phyloP scores from a whole-genome alignment of 2,888 invertebrate species.

The Lithophane semibrunnea region DNA sequence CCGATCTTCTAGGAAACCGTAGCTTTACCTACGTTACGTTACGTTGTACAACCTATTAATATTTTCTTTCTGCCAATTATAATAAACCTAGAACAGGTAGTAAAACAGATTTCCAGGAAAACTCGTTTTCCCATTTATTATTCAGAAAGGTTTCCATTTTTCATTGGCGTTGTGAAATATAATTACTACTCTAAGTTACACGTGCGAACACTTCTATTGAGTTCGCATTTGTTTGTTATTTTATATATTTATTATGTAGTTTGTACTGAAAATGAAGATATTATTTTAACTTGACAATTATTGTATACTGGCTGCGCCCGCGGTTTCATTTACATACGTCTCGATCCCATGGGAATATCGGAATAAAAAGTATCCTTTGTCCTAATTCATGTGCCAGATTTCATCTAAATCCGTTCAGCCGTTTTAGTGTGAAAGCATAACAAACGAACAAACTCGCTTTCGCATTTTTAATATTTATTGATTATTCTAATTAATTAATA shows the following conservation, averaged over 20 bases:
- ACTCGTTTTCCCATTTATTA: neutral
- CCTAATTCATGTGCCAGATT: too few relatives aligned
- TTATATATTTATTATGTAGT: neutral
- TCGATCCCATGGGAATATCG: too few relatives aligned
- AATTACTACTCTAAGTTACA: neutral
- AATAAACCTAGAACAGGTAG: neutral
- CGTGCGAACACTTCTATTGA: neutral
- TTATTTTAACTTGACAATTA: neutral
- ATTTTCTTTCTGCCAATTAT: neutral
- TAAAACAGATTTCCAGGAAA: neutral
- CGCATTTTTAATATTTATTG: too few relatives aligned
- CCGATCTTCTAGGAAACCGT: neutral
- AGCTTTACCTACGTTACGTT: neutral
- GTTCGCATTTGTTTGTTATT: neutral
- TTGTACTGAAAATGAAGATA: neutral
- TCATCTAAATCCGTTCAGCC: too few relatives aligned
- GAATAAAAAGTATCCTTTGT: too few relatives aligned
- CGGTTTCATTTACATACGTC: too few relatives aligned
- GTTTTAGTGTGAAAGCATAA: too few relatives aligned
- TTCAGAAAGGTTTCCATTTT: slow-evolving; percentile 3
- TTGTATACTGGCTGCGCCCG: too few relatives aligned
- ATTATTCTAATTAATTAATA: too few relatives aligned
- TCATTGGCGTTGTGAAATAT: neutral
- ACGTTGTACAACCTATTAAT: neutral
- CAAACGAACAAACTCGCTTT: too few relatives aligned